Base-by-base conservation (phyloP, 2,797 vertebrate species). In the Betta splendens region DNA sequence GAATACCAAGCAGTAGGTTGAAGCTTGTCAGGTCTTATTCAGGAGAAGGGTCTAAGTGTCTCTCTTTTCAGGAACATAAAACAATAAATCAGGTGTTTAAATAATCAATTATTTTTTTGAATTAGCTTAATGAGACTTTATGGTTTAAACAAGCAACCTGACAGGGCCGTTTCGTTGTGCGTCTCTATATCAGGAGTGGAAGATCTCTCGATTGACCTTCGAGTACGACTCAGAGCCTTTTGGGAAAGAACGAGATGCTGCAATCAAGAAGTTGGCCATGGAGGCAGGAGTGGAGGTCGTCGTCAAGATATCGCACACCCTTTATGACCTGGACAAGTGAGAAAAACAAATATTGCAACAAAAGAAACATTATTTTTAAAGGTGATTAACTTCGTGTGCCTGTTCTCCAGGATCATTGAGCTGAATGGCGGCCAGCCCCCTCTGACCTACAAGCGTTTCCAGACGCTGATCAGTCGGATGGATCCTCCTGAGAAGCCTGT, bases 361-460 rank as follows among this genome's bases (percentile, higher is more conserved):
- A 1, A 39, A 22, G 46, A 13, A 55, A 31, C 25, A 25, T n/a
- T n/a, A n/a, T n/a, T n/a, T n/a, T n/a, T n/a, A n/a, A n/a, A 21
- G 8, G 15, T 32, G 53, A 25, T 20, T n/a, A 0, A 5, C 12
- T 22, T 13, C 39, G 44, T 2, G 16, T 11, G 5, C 5, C 2
- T 3, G 2, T 60, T 31, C 51, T 7, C 2, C 46, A 93, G 92
- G 70, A 89, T 93, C 69, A 93, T 90, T 9, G 91, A 93, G 71
- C 81, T 93, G 62, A 93, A 93, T 3, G 90, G 88, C 0, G 83
- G 87, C 1, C 92, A 93, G 81, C 89, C 92, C 44, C 92, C 92
- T 10, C 89, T 93, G 35, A 93, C 92, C 28, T 93, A 93, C 83
- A 93, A 93, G 71, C 89, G 91, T 77, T 93, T 93, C 87, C 92